Evolutionary conservation across 2,797 vertebrate genomes (phyloP).

Genomic region (Chelon auratus): DNA sequence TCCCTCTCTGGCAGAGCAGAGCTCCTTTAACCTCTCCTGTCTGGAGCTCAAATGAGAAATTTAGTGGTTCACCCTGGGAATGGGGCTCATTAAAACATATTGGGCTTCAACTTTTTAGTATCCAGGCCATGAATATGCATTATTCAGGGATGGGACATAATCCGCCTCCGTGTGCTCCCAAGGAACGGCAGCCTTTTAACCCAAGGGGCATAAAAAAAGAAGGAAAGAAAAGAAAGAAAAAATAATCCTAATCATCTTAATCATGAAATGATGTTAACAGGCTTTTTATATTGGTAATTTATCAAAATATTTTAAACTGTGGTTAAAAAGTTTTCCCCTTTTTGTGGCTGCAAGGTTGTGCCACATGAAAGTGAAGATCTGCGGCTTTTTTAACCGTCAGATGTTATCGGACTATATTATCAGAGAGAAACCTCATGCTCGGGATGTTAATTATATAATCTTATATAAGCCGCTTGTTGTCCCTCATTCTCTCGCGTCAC

Average conservation of each 20-base stretch:
- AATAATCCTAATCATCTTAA: conserved; percentile 20
- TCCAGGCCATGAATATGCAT: conserved; percentile 73
- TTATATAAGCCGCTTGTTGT: conserved; percentile 39
- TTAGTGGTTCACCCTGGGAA: conserved; percentile 56
- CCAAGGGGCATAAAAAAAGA: conserved; percentile 13
- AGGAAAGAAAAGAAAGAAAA: background rate
- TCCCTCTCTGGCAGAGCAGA: conserved; percentile 19
- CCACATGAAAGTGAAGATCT: background rate
- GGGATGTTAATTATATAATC: conserved; percentile 56
- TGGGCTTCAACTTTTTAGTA: conserved; percentile 52
- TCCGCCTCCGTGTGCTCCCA: conserved; percentile 47
- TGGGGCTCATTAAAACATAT: conserved; percentile 74
- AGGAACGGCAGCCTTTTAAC: conserved; percentile 33
- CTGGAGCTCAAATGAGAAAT: conserved; percentile 70
- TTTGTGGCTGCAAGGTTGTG: background rate
- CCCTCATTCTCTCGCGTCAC: conserved; percentile 36
- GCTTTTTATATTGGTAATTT: conserved; percentile 27
- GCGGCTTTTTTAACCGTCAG: background rate
- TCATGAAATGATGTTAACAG: conserved; percentile 22
- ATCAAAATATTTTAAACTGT: background rate
- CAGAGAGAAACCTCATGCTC: conserved; percentile 19
- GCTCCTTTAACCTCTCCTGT: conserved; percentile 69
- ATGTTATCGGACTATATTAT: conserved; percentile 1
- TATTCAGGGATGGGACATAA: conserved; percentile 62
- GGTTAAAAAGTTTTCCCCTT: conserved; percentile 19